Evolutionary conservation across 2,797 vertebrate species (phyloP), one percentile per base, ranked within the genome.

Genomic region (Ctenopoma multispine): DNA sequence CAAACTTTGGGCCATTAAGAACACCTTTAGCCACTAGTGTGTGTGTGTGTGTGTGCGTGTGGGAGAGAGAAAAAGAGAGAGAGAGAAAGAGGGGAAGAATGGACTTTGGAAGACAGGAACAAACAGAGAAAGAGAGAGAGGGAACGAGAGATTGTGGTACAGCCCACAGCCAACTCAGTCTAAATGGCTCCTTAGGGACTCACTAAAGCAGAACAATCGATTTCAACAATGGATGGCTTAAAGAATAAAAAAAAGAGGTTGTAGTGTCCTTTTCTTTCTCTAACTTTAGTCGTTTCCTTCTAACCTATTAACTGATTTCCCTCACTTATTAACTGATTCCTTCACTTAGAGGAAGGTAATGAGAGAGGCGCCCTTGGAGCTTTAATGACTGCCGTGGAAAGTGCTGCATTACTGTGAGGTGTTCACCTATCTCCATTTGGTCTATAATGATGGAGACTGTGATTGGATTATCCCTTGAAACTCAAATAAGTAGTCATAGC

Each of bases 141-240:
- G 62, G 64, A 43, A 62, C 77, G 63, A 46, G 47, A 23, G 77
- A 76, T 85, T 63, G 62, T 24, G 49, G 85, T 78, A 62, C 81
- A 87, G 81, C 83, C 82, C 48, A 80, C 77, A 92, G 84, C 87
- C 82, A 84, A 79, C 70, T 71, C 85, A 73, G 77, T 81, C 65
- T 88, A 89, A 94, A 94, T 89, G 81, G 90, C 83, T 91, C 91
- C 88, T 92, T 86, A 69, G 88, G 89, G 90, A 89, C 85, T 85
- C 82, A 79, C 86, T 82, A 86, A 90, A 87, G 87, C 66, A 71
- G 82, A 91, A 86, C 88, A 89, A 93, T 92, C 86, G 82, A 93
- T 92, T 92, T 79, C 50, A 77, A 84, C 89, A 90, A 90, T 84
- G 82, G 87, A 90, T 80, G 84, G 79, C 83, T 87, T 74, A 85